Evolutionary conservation across 2,888 invertebrate genomes (phyloP).

Genomic region (Barypeithes pellucidus): DNA sequence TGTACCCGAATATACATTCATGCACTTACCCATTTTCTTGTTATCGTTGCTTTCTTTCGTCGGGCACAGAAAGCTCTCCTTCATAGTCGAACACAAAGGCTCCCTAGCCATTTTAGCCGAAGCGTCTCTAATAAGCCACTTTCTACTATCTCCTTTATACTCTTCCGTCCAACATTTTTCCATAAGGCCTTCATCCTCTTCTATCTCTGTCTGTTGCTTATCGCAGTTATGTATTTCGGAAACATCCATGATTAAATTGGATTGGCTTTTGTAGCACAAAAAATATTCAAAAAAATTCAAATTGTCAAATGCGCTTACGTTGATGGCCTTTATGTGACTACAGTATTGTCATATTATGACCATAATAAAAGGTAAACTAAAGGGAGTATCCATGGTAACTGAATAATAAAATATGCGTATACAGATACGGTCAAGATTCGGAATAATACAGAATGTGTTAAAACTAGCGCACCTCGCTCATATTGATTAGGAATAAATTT

Average conservation of each 20-base stretch:
- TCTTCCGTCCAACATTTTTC: conserved; percentile 64
- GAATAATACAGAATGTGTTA: too few relatives aligned
- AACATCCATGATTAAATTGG: conserved; percentile 15
- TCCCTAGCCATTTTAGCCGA: conserved; percentile 54
- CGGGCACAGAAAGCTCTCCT: conserved; percentile 61
- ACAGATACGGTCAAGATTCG: too few relatives aligned
- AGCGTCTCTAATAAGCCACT: conserved; percentile 65
- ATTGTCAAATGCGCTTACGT: neutral
- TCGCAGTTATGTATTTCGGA: conserved; percentile 14
- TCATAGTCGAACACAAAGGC: conserved; percentile 63
- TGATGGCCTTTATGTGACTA: conserved; percentile 6
- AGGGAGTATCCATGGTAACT: conserved; percentile 16
- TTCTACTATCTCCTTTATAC: conserved; percentile 64
- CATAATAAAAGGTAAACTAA: neutral
- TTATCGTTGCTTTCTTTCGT: conserved; percentile 50
- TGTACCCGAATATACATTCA: neutral
- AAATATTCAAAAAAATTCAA: conserved; percentile 2
- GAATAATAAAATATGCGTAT: neutral
- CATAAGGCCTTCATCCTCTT: conserved; percentile 38
- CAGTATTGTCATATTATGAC: neutral
- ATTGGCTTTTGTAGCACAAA: neutral
- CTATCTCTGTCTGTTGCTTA: conserved; percentile 1
- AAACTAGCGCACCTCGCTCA: too few relatives aligned
- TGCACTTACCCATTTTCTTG: conserved; percentile 45
- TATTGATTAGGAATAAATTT: too few relatives aligned